Conservation (phyloP, 2,113 vertebrate species). For the Arenaria interpres region DNA sequence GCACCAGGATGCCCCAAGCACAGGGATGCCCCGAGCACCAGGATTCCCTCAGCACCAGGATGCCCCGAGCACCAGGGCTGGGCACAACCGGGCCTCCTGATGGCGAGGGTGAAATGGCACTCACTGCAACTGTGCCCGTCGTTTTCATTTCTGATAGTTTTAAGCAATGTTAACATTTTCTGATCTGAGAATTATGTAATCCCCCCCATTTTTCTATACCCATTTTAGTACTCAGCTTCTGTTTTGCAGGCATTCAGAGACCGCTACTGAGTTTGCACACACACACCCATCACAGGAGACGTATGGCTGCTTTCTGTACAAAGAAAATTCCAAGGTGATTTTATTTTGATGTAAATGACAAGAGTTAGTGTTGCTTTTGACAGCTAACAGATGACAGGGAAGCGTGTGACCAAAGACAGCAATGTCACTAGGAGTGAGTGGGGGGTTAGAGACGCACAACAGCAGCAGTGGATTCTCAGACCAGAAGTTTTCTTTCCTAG, state of each 20-base stretch:
- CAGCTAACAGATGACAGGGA: background rate
- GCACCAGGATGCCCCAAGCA: background rate
- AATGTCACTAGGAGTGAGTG: accelerated
- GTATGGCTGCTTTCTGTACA: background rate
- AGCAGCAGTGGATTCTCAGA: background rate
- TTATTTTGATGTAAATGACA: background rate
- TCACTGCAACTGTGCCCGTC: background rate
- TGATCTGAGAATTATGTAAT: background rate
- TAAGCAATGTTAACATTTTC: background rate
- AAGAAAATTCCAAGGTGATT: background rate
- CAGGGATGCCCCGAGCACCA: accelerated
- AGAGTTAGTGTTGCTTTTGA: background rate
- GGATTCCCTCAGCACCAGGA: no score
- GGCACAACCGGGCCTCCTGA: accelerated
- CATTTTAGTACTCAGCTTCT: background rate
- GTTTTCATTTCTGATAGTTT: background rate
- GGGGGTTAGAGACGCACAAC: background rate
- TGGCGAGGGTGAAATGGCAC: accelerated
- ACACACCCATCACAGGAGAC: background rate
- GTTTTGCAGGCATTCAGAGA: background rate
- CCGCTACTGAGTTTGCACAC: background rate
- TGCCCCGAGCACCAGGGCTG: no score
- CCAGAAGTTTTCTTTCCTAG: background rate
- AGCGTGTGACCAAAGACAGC: background rate
- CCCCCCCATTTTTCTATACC: background rate